Evolutionary conservation across 2,888 invertebrate genomes (phyloP).

Genomic region (Zelleria hepariella): DNA sequence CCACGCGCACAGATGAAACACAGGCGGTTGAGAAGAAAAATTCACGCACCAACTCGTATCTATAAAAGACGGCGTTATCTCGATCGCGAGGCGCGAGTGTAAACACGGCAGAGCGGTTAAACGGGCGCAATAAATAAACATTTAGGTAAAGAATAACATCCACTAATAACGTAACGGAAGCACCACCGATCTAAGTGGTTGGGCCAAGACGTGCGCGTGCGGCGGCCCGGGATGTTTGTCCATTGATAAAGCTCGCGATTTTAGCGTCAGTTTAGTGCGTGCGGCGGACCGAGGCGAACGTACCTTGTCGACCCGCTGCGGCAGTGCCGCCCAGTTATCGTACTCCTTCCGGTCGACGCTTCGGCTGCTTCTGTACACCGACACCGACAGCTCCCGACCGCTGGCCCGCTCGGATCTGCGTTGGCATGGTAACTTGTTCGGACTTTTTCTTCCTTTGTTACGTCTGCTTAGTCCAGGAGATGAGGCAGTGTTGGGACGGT

Average conservation of each 20-base stretch:
- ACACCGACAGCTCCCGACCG: conserved; percentile 18
- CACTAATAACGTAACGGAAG: conserved; percentile 57
- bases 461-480: conserved; percentile 32
- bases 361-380: conserved; percentile 7
- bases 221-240: conserved; percentile 18
- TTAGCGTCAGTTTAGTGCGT: conserved; percentile 53
- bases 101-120: conserved; percentile 22
- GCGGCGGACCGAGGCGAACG: conserved; percentile 42
- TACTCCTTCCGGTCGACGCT: conserved; percentile 26
- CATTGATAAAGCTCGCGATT: conserved; percentile 61
- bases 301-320: conserved; percentile 25
- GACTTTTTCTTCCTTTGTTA: not conserved
- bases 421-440: conserved; percentile 63
- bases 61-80: not conserved
- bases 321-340: conserved; percentile 23
- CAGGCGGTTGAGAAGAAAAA: not conserved
- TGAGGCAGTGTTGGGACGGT: conserved; percentile 37
- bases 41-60: not conserved
- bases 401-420: conserved; percentile 21
- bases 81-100: conserved; percentile 6
- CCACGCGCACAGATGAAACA: not conserved
- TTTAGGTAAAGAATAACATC: conserved; percentile 40
- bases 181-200: conserved; percentile 54
- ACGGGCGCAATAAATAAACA: conserved; percentile 41
- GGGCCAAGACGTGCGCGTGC: conserved; percentile 50